These are phyloP conservation scores for Penaeus japonicus DNA, from an alignment of 1,140 invertebrate species.

Conservation along the genomic window DNA sequence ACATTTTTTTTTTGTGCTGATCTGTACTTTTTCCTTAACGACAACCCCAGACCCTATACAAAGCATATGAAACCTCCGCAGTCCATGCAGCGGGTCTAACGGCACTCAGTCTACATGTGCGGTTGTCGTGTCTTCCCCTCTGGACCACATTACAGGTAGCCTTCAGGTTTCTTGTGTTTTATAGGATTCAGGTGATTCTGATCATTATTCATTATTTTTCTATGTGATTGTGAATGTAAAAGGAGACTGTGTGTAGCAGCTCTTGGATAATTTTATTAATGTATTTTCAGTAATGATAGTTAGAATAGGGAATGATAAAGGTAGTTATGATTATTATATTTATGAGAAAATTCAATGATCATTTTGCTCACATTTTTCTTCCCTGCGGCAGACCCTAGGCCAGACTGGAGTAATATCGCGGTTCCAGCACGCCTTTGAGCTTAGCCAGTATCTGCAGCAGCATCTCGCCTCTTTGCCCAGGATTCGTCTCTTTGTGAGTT, in stretches of 20 bases:
- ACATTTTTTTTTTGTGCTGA: constrained; percentile 66
- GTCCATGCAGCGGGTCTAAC: constrained; percentile 57
- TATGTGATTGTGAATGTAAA: too few relatives aligned
- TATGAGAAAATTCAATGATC: too few relatives aligned
- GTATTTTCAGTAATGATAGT: too few relatives aligned
- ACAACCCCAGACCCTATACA: constrained; percentile 65
- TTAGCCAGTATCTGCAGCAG: constrained; percentile 77
- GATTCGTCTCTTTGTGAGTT: constrained; percentile 77
- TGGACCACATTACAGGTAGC: constrained; percentile 79
- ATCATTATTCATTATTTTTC: neutral
- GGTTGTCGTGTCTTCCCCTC: constrained; percentile 79
- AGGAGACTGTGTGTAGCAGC: too few relatives aligned
- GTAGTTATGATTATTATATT: too few relatives aligned
- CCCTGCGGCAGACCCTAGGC: constrained; percentile 68
- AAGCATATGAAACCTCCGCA: constrained; percentile 62
- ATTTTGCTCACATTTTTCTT: neutral
- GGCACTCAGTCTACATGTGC: constrained; percentile 62
- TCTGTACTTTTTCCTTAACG: constrained; percentile 68
- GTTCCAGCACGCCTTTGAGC: constrained; percentile 78
- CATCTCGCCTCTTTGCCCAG: constrained; percentile 76
- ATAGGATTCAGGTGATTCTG: neutral
- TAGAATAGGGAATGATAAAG: too few relatives aligned
- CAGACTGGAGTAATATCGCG: constrained; percentile 77
- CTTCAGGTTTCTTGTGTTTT: neutral
- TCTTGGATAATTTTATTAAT: too few relatives aligned